Conservation (phyloP, 1,140 invertebrate genomes). For the Oncopodura yosiiana region DNA sequence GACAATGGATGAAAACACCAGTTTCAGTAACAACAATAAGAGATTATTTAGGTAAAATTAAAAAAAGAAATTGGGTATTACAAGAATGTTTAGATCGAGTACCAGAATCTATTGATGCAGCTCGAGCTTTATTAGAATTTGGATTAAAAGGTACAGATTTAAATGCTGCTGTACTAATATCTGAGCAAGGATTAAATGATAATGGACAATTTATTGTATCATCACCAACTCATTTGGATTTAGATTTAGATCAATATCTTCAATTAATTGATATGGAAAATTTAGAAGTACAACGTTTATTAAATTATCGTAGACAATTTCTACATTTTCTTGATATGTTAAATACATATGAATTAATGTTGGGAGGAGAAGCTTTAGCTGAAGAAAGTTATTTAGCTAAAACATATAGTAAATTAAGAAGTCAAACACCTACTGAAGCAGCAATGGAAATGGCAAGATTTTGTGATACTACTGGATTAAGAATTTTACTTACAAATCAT, state of each 20-base stretch:
- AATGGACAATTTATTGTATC: slow-evolving; percentile 38
- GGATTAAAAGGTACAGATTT: slow-evolving; percentile 60
- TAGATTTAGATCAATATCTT: slow-evolving; percentile 30
- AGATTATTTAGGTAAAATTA: slow-evolving; percentile 68
- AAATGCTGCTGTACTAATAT: slow-evolving; percentile 48
- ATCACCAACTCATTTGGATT: slow-evolving; percentile 31
- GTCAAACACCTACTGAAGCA: slow-evolving; percentile 47
- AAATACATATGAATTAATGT: slow-evolving; percentile 54
- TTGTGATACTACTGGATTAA: slow-evolving; percentile 49
- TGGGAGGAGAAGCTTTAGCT: slow-evolving; percentile 42
- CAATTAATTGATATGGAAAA: slow-evolving; percentile 38
- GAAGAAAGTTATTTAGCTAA: slow-evolving; percentile 46
- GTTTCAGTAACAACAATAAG: slow-evolving; percentile 62
- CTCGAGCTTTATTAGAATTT: slow-evolving; percentile 60
- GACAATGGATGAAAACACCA: slow-evolving; percentile 64
- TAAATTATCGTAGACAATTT: slow-evolving; percentile 49
- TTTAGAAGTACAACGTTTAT: slow-evolving; percentile 49
- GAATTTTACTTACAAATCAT: slow-evolving; percentile 60
- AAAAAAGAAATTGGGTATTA: slow-evolving; percentile 68
- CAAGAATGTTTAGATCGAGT: slow-evolving; percentile 68
- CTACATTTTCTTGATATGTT: slow-evolving; percentile 55
- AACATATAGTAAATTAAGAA: slow-evolving; percentile 52
- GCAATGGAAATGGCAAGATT: slow-evolving; percentile 54
- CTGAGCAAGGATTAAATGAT: slow-evolving; percentile 36
- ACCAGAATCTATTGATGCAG: slow-evolving; percentile 59